Evolutionary conservation across 92 coral and sea anemone species (phyloP).

Genomic region (Galaxea fascicularis): DNA sequence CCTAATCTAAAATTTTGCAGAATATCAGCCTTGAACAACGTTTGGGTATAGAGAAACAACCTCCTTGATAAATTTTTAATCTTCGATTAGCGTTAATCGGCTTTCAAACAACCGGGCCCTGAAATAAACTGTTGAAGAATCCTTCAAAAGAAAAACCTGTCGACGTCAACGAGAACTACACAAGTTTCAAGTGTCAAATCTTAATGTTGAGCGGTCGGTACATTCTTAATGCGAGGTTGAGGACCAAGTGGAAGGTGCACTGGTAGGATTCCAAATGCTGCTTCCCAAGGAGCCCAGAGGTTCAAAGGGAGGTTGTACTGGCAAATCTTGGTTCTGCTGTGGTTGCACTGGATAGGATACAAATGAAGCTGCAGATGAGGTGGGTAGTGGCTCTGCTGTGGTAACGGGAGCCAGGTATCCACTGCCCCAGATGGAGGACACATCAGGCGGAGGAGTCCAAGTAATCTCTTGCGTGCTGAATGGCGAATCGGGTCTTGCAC

Average conservation of each 20-base stretch:
- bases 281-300: constrained; percentile 57
- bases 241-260: constrained; percentile 35
- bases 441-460: constrained; percentile 68
- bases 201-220: background rate
- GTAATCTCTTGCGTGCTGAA: constrained; percentile 53
- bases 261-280: constrained; percentile 53
- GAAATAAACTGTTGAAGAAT: too few species aligned
- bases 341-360: constrained; percentile 40
- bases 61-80: too few species aligned
- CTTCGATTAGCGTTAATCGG: too few species aligned
- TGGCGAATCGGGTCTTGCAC: constrained; percentile 36
- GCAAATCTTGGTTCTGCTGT: constrained; percentile 44
- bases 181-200: background rate
- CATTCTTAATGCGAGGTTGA: constrained; percentile 33
- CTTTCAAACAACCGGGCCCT: too few species aligned
- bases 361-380: constrained; percentile 36
- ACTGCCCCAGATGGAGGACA: constrained; percentile 73
- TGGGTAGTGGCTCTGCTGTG: constrained; percentile 39
- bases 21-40: too few species aligned
- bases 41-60: too few species aligned
- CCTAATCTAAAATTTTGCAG: too few species aligned
- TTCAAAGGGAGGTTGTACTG: constrained; percentile 59
- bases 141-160: background rate
- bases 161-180: background rate
- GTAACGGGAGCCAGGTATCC: constrained; percentile 57